Evolutionary conservation across 1,140 invertebrate genomes (phyloP), one percentile per base, ranked within the genome.

Genomic region (Dermatophagoides farinae): DNA sequence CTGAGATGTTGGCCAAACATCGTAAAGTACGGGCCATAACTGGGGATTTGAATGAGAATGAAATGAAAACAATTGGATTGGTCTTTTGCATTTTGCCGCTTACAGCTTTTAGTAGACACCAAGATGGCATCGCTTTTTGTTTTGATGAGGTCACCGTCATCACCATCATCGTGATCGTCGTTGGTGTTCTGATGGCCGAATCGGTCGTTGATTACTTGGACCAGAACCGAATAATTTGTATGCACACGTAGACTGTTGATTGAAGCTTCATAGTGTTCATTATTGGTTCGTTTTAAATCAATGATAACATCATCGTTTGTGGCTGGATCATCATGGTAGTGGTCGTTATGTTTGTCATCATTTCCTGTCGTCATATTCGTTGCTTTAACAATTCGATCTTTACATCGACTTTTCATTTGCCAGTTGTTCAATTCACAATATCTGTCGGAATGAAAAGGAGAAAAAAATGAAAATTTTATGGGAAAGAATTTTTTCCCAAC

Each of bases 191-290:
- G 2, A 31, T 31, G n/a, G n/a, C n/a, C n/a, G n/a, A n/a, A n/a
- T n/a, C n/a, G n/a, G n/a, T n/a, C 8, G 31, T 31, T 31, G 2
- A 31, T 4, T 31, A 8, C 31, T 4, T 31, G 31, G 18, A 86
- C 80, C 71, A 82, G 79, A 64, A 86, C 81, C 11, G 81, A 81
- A 68, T 86, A 86, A 44, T 81, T 84, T 18, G 83, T 85, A 20
- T 82, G 78, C 82, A 85, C 85, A 31, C 67, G 53, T 6, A 70
- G 61, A 44, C 62, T 66, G 38, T 50, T 60, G 16, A 67, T 47
- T 1, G 41, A n/a, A 8, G 64, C 66, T 53, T 65, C 49, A 38
- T 52, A 66, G 1, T 23, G 39, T 11, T 62, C 53, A 0, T 39
- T 16, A 0, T 38, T 50, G 8, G 47, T 44, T 0, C 20, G n/a